phyloP scores from a whole-genome alignment of 2,797 vertebrate species.

The Macrochelys suwanniensis region DNA sequence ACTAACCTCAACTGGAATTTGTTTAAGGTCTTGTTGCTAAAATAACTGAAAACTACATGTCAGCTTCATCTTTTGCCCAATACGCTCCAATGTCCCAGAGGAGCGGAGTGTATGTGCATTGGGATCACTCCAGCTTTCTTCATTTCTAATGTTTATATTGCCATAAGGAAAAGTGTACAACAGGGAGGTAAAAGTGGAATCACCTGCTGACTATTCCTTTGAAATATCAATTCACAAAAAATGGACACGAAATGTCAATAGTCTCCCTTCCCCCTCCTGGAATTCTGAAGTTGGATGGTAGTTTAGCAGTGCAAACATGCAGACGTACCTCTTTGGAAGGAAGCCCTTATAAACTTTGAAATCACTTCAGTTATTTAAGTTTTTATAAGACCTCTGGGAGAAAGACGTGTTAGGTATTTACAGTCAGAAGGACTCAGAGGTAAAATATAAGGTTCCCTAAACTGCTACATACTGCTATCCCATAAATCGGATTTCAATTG shows the following conservation, averaged over 20 bases:
- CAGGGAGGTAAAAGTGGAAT: accelerated
- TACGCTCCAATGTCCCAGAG: not conserved
- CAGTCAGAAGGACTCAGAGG: not conserved
- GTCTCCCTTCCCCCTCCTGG: not conserved
- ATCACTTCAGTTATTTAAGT: not conserved
- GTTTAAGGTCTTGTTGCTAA: not conserved
- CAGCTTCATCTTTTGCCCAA: not conserved
- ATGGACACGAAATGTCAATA: not conserved
- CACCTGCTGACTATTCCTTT: not conserved
- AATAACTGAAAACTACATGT: not conserved
- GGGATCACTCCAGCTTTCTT: not conserved
- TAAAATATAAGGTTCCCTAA: slow-evolving; percentile 21
- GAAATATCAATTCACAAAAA: not conserved
- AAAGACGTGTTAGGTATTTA: not conserved
- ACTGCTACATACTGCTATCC: slow-evolving; percentile 14
- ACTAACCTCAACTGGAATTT: not conserved
- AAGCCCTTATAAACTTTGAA: not conserved
- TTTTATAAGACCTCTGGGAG: not conserved
- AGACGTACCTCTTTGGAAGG: not conserved
- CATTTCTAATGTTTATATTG: not conserved
- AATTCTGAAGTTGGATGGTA: not conserved
- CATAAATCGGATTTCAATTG: slow-evolving; percentile 65
- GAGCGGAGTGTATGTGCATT: not conserved
- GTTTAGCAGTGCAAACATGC: accelerated
- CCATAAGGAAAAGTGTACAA: not conserved